Evolutionary conservation across 2,113 vertebrate species (phyloP).

Genomic region (Strigops habroptila): DNA sequence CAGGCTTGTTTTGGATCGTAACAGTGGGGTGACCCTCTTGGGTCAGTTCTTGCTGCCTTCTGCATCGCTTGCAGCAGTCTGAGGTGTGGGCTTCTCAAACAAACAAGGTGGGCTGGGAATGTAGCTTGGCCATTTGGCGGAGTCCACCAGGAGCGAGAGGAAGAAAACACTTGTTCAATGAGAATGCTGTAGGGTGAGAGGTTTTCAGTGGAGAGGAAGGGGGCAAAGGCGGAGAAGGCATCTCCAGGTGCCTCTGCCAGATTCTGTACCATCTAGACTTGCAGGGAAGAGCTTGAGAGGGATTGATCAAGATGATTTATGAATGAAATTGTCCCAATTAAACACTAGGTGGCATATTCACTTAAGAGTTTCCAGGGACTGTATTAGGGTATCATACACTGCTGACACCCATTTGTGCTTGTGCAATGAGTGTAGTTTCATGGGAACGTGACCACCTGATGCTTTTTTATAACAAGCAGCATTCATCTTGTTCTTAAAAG

Average conservation of each 20-base stretch:
- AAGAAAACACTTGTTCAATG: neutral
- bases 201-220: neutral
- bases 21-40: neutral
- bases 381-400: neutral
- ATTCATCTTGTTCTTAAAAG: neutral
- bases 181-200: neutral
- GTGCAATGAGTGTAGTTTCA: neutral
- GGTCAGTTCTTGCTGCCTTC: neutral
- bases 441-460: neutral
- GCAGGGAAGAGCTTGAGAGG: neutral
- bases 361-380: slow-evolving; percentile 43
- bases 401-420: neutral
- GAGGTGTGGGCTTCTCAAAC: neutral
- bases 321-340: slow-evolving; percentile 39
- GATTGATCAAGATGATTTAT: neutral
- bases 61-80: neutral
- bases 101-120: neutral
- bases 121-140: neutral
- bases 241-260: neutral
- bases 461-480: neutral
- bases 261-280: neutral
- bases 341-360: slow-evolving; percentile 68
- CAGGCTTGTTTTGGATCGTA: neutral
- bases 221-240: neutral
- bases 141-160: neutral